phyloP scores from a whole-genome alignment of 2,113 vertebrate species.

The Mobula hypostoma region DNA sequence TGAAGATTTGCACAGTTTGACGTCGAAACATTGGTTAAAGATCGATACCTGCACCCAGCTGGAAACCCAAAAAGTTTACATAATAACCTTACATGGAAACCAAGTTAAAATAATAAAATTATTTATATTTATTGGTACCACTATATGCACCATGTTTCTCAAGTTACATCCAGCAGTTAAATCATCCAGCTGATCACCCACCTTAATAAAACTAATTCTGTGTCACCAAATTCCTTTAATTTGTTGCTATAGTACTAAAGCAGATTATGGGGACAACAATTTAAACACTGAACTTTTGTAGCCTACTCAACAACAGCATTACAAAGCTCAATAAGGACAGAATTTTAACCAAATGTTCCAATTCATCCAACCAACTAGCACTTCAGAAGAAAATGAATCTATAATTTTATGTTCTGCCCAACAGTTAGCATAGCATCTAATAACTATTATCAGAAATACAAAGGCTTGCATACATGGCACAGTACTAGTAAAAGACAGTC shows the following conservation, averaged over 20 bases:
- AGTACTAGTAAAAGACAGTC: not conserved
- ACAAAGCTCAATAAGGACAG: too few relatives aligned
- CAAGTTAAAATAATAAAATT: not conserved
- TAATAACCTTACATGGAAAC: not conserved
- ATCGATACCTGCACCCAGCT: too few relatives aligned
- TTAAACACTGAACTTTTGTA: not conserved
- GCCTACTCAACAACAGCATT: too few relatives aligned
- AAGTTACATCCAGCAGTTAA: not conserved
- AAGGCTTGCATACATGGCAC: not conserved
- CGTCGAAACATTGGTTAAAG: too few relatives aligned
- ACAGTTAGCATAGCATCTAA: not conserved
- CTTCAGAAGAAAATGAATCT: not conserved
- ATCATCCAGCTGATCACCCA: not conserved
- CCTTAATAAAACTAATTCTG: not conserved
- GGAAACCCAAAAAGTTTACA: too few relatives aligned
- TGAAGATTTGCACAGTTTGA: too few relatives aligned
- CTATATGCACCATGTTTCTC: not conserved
- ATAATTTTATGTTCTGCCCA: not conserved
- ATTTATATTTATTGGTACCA: slow-evolving; percentile 4
- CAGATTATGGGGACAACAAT: not conserved
- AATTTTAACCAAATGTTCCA: not conserved
- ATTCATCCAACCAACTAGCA: not conserved
- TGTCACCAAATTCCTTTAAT: not conserved
- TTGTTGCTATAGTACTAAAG: not conserved
- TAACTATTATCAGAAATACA: not conserved